Evolutionary conservation across 2,888 invertebrate genomes (phyloP).

Genomic region (Perdita meconis): DNA sequence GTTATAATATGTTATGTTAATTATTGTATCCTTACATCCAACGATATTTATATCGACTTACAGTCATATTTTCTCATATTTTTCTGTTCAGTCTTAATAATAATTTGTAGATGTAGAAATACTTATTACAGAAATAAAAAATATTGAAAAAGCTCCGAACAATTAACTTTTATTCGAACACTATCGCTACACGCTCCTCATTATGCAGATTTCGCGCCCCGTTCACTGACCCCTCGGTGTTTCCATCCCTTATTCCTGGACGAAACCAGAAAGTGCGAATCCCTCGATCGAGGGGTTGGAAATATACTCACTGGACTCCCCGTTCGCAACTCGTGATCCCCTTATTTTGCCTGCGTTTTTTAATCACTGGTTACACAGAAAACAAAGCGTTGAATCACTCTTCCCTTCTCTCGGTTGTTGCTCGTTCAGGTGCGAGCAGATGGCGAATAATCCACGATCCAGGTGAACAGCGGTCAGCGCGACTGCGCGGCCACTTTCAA

Average conservation of each 20-base stretch:
- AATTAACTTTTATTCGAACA: too few species aligned
- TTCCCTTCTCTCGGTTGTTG: not conserved
- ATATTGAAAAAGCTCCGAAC: too few species aligned
- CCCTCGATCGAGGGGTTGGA: not conserved
- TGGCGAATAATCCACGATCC: conserved; percentile 56
- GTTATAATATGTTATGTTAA: too few species aligned
- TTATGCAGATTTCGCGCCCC: not conserved
- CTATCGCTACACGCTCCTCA: too few species aligned
- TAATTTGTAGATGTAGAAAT: too few species aligned
- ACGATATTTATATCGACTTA: too few species aligned
- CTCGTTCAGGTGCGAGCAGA: conserved; percentile 48
- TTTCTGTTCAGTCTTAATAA: too few species aligned
- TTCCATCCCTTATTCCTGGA: not conserved
- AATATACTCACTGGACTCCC: conserved; percentile 63
- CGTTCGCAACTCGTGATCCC: conserved; percentile 69
- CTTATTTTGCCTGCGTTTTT: conserved; percentile 57
- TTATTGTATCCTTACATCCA: too few species aligned
- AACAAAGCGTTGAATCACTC: conserved; percentile 17
- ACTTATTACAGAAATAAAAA: too few species aligned
- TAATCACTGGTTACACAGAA: not conserved
- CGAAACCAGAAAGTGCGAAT: not conserved
- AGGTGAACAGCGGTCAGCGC: conserved; percentile 77
- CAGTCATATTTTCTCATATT: too few species aligned
- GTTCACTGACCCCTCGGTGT: conserved; percentile 5
- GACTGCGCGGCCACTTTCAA: conserved; percentile 40